phyloP scores from a whole-genome alignment of 2,113 vertebrate species.

The Urocitellus parryii region DNA sequence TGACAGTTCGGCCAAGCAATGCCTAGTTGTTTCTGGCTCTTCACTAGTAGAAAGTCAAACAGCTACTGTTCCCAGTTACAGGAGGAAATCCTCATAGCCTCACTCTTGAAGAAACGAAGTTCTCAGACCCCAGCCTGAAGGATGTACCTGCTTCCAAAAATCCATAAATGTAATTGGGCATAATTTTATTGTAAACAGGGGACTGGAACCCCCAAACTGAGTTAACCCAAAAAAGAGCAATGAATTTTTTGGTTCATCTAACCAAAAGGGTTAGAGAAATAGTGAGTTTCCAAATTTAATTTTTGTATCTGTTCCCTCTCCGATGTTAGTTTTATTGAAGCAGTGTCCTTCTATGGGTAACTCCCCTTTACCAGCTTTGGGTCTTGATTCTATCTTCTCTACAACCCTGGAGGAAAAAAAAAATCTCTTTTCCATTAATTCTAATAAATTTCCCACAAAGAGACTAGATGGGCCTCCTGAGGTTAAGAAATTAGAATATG shows the following conservation, averaged over 20 bases:
- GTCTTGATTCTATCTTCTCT: not conserved
- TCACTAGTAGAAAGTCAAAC: not conserved
- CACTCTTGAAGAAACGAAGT: not conserved
- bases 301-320: not conserved
- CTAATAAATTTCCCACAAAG: not conserved
- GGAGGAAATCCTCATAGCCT: not conserved
- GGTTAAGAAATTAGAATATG: not conserved
- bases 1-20: not conserved
- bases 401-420: not conserved
- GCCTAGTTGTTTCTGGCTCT: not conserved
- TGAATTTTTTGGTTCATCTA: not conserved
- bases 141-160: not conserved
- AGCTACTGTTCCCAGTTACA: rapidly evolving
- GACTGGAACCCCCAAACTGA: not conserved
- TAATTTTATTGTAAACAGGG: not conserved
- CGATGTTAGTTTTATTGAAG: not conserved
- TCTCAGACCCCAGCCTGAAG: not conserved
- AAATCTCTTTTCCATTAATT: not conserved
- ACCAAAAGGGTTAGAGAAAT: not conserved
- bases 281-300: not conserved
- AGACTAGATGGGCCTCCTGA: not conserved
- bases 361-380: not conserved
- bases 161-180: not conserved
- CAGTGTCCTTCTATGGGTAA: not conserved
- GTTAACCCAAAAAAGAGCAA: not conserved